These are phyloP conservation scores for Gymnocephalus cernua DNA, from an alignment of 2,113 vertebrate genomes.

Conservation along the genomic window DNA sequence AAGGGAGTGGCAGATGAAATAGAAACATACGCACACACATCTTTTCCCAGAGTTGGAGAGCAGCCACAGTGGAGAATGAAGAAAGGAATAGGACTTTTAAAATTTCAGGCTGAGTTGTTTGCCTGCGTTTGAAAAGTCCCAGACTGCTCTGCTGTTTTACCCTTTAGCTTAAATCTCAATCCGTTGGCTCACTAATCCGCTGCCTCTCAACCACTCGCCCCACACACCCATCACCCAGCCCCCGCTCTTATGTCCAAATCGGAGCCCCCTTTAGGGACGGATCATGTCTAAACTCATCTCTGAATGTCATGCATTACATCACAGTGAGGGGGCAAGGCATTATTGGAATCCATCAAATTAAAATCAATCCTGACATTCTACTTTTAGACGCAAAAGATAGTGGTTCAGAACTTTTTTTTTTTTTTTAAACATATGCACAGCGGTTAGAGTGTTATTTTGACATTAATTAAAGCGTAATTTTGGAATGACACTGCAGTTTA, in stretches of 20 bases:
- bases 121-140: conserved; percentile 19
- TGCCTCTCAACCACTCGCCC: neutral
- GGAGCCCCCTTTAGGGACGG: conserved; percentile 19
- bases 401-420: neutral
- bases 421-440: no score
- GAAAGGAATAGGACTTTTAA: neutral
- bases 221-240: neutral
- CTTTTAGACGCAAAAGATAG: neutral
- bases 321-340: neutral
- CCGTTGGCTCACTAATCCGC: conserved; percentile 12
- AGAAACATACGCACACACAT: neutral
- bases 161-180: conserved; percentile 43
- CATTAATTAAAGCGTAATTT: no score
- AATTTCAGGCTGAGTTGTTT: conserved; percentile 21
- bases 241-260: conserved; percentile 5
- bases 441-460: no score
- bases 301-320: conserved; percentile 32
- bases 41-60: conserved; percentile 22
- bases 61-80: conserved; percentile 16
- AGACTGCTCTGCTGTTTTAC: conserved; percentile 3
- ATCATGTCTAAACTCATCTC: conserved; percentile 34
- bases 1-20: conserved; percentile 36
- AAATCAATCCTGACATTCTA: neutral
- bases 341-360: neutral
- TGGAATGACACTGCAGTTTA: no score